A percentile compares a stretch with the other conserved stretches of the same genome.
These are phyloP conservation scores for Dufourea novaeangliae DNA, from an alignment of 1,140 invertebrate genomes.

Conservation along the genomic window DNA sequence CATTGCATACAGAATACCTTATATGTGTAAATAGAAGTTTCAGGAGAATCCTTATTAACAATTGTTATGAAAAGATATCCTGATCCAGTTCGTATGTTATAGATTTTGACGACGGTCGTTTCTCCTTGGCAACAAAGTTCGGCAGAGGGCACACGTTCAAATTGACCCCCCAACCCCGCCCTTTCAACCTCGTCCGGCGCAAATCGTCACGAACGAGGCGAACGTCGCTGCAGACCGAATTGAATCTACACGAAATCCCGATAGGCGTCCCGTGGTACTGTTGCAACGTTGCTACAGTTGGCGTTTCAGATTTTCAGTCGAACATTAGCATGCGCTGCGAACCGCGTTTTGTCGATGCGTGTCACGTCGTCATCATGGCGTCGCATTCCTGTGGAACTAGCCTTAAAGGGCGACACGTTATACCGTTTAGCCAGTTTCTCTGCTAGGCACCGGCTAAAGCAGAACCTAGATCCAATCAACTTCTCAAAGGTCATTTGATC, in stretches of 20 bases:
- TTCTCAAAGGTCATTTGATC: conserved; percentile 48
- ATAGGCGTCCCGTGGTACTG: conserved; percentile 60
- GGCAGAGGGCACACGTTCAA: conserved; percentile 17
- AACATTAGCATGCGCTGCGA: conserved; percentile 63
- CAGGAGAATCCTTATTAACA: too few species aligned
- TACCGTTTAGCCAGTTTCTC: conserved; percentile 64
- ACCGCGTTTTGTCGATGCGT: conserved; percentile 66
- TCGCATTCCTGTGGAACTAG: conserved; percentile 61
- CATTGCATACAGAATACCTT: too few species aligned
- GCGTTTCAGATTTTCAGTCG: conserved; percentile 67
- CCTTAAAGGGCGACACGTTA: conserved; percentile 69
- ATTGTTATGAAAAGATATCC: neutral
- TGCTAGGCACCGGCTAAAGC: conserved; percentile 39
- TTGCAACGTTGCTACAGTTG: conserved; percentile 61
- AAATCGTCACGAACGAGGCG: conserved; percentile 62
- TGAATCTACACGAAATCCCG: conserved; percentile 67
- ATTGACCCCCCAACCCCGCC: neutral
- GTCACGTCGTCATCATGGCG: conserved; percentile 63
- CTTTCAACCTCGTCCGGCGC: conserved; percentile 31
- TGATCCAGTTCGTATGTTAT: neutral
- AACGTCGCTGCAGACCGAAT: conserved; percentile 53
- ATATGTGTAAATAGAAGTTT: too few species aligned
- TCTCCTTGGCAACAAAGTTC: neutral
- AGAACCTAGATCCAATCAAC: conserved; percentile 33
- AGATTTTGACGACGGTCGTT: conserved; percentile 6